A percentile compares a stretch with the other conserved stretches of the same genome.
Conservation (phyloP, 2,888 invertebrate genomes). For the Prosapia bicincta region DNA sequence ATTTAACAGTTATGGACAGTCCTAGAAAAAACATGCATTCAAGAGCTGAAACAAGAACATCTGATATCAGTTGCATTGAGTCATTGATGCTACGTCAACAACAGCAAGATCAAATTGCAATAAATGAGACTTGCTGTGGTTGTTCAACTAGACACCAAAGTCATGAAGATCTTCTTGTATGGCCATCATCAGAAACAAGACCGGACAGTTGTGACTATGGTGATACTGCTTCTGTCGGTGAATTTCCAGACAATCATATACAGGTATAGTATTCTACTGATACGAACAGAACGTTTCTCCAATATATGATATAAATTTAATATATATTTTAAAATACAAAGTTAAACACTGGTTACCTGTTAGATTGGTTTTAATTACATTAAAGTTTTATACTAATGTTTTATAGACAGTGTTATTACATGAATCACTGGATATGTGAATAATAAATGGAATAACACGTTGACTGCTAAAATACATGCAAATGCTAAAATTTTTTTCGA, state of each 20-base stretch:
- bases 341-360: no score
- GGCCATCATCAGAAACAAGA: slow-evolving; percentile 45
- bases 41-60: slow-evolving; percentile 26
- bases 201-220: slow-evolving; percentile 55
- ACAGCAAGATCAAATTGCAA: background rate
- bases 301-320: no score
- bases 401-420: no score
- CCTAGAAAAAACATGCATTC: slow-evolving; percentile 43
- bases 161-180: slow-evolving; percentile 45
- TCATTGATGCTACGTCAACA: slow-evolving; percentile 12
- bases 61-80: slow-evolving; percentile 27
- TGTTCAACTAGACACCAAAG: slow-evolving; percentile 12
- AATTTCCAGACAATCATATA: slow-evolving; percentile 42
- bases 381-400: no score
- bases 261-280: slow-evolving; percentile 46
- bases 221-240: slow-evolving; percentile 59
- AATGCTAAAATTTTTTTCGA: no score
- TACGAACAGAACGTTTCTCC: no score
- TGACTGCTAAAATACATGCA: no score
- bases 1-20: slow-evolving; percentile 51
- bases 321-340: no score
- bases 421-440: no score
- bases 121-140: slow-evolving; percentile 18
- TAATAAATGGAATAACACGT: no score
- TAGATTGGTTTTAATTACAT: no score